A percentile compares a stretch with the other conserved stretches of the same genome.
These are phyloP conservation scores for Triplophysa siluroides DNA, from an alignment of 2,113 vertebrate genomes.

Conservation along the genomic window DNA sequence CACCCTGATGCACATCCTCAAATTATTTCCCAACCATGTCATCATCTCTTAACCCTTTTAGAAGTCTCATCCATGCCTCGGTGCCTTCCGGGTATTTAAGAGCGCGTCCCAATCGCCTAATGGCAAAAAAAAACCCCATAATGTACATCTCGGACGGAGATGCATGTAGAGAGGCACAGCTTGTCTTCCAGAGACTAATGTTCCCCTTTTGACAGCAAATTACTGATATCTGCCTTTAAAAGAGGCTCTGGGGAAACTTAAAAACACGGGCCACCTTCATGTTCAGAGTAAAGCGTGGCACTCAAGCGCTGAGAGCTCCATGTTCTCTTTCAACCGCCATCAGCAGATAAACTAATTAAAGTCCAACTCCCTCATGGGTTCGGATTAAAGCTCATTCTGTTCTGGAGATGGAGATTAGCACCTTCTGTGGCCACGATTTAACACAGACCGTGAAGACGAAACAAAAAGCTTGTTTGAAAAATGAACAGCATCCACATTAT, in stretches of 20 bases:
- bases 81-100: constrained; percentile 59
- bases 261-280: constrained; percentile 59
- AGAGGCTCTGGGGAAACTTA: constrained; percentile 58
- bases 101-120: constrained; percentile 61
- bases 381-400: constrained; percentile 25
- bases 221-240: constrained; percentile 62
- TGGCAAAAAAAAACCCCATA: constrained; percentile 57
- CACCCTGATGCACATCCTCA: constrained; percentile 48
- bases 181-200: constrained; percentile 64
- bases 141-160: constrained; percentile 59
- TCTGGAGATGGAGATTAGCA: constrained; percentile 37
- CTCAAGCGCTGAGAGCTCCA: not conserved
- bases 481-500: too few relatives aligned
- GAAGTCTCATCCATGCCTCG: constrained; percentile 45
- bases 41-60: constrained; percentile 47
- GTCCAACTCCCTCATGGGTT: constrained; percentile 52
- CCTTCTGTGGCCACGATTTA: constrained; percentile 42
- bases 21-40: constrained; percentile 53
- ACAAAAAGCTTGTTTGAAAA: too few relatives aligned
- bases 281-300: not conserved
- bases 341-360: constrained; percentile 52
- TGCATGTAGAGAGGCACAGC: constrained; percentile 57
- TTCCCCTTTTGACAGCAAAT: constrained; percentile 70
- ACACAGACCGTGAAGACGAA: not conserved
- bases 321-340: not conserved